These are phyloP conservation scores for Eremophila alpestris DNA, from an alignment of 2,797 vertebrate species.

Conservation along the genomic window DNA sequence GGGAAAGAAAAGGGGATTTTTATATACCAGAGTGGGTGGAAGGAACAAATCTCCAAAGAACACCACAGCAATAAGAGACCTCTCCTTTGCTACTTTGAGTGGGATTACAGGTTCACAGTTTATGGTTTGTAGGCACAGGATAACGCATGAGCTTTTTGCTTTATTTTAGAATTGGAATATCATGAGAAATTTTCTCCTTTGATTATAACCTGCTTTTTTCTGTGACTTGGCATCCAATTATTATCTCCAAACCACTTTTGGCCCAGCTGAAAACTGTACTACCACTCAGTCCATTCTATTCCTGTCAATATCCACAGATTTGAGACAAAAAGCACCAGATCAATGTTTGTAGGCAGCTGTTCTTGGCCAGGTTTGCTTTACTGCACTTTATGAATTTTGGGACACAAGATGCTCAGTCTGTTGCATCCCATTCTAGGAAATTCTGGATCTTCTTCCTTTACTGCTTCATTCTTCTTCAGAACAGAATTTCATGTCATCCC, in stretches of 20 bases:
- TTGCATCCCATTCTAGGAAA: not conserved
- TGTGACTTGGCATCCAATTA: not conserved
- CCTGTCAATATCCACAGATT: not conserved
- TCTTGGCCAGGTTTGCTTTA: not conserved
- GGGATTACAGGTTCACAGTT: not conserved
- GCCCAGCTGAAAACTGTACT: not conserved
- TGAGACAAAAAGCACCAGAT: not conserved
- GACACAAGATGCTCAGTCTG: not conserved
- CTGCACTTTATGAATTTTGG: not conserved
- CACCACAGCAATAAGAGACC: not conserved
- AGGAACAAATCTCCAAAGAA: not conserved
- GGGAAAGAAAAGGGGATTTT: not conserved
- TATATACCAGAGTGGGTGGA: not conserved
- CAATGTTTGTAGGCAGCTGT: not conserved
- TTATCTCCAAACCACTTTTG: not conserved
- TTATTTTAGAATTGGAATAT: conserved; percentile 3
- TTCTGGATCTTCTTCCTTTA: not conserved
- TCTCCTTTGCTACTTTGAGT: not conserved
- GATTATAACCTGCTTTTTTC: not conserved
- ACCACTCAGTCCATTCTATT: not conserved
- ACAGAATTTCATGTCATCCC: not conserved
- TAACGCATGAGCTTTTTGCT: not conserved
- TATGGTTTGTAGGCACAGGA: not conserved
- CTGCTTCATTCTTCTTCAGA: not conserved
- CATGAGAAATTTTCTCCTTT: not conserved